Evolutionary conservation across 2,888 invertebrate species (phyloP).

Genomic region (Andrena chrysosceles): DNA sequence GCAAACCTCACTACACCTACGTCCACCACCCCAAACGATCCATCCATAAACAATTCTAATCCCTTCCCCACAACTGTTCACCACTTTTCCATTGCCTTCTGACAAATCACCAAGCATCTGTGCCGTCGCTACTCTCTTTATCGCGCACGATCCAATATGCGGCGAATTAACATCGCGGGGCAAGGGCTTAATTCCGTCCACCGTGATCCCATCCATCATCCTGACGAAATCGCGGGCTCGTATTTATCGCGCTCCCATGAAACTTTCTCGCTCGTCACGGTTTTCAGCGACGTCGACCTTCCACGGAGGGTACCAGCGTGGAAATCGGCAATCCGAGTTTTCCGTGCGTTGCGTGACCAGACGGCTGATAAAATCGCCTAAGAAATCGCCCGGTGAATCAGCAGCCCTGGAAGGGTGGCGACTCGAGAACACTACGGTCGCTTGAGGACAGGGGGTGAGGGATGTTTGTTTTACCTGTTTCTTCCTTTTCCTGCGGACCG

Average conservation of each 20-base stretch:
- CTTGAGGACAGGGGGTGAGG: constrained; percentile 15
- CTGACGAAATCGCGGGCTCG: constrained; percentile 34
- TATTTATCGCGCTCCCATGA: constrained; percentile 44
- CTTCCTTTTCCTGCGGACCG: neutral
- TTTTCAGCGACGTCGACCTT: neutral
- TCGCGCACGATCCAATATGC: neutral
- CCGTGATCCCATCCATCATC: constrained; percentile 63
- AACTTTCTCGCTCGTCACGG: constrained; percentile 28
- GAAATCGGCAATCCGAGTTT: constrained; percentile 36
- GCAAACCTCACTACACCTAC: too few species aligned
- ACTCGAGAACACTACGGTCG: constrained; percentile 4
- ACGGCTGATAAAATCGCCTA: constrained; percentile 50
- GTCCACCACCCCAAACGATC: too few species aligned
- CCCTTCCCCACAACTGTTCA: neutral
- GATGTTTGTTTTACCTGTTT: constrained; percentile 2
- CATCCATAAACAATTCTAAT: neutral
- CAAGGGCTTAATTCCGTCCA: constrained; percentile 3
- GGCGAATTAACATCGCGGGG: constrained; percentile 1
- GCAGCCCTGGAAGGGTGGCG: constrained; percentile 9
- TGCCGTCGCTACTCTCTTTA: constrained; percentile 11
- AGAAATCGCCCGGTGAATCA: constrained; percentile 27
- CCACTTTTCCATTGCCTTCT: constrained; percentile 10
- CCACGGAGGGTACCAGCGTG: constrained; percentile 3
- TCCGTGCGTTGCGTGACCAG: constrained; percentile 57
- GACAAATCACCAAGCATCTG: constrained; percentile 24